A percentile compares a stretch with the other conserved stretches of the same genome.
Evolutionary conservation across 2,113 vertebrate species (phyloP).

Genomic region (Carlito syrichta): DNA sequence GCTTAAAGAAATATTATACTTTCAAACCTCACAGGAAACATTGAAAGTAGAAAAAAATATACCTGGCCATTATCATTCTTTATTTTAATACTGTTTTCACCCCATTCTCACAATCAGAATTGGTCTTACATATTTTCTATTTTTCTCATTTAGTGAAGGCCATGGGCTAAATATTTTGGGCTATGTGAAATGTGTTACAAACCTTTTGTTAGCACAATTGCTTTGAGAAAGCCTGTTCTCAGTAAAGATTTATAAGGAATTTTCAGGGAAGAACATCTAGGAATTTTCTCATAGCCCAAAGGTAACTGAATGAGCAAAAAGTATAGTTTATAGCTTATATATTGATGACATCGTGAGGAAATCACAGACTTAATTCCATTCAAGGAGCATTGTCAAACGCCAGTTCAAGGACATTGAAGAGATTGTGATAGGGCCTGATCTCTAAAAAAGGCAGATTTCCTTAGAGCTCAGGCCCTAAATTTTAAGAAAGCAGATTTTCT

Average conservation of each 20-base stretch:
- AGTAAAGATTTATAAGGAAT: not conserved
- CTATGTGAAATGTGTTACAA: not conserved
- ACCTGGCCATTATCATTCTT: not conserved
- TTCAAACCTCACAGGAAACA: conserved; percentile 3
- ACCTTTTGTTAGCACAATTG: not conserved
- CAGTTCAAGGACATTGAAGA: not conserved
- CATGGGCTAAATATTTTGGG: not conserved
- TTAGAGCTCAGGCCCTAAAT: too few relatives aligned
- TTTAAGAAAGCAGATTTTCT: not conserved
- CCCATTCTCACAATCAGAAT: not conserved
- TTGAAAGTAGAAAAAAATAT: not conserved
- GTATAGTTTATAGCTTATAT: accelerated
- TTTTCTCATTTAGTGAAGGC: not conserved
- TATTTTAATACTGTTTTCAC: too few relatives aligned
- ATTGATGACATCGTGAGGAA: not conserved
- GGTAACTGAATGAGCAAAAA: not conserved
- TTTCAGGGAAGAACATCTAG: not conserved
- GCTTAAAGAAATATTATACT: not conserved
- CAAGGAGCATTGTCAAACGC: not conserved
- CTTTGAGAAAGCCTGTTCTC: not conserved
- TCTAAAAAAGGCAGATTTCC: too few relatives aligned
- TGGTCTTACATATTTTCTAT: not conserved
- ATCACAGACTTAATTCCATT: not conserved
- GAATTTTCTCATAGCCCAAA: not conserved
- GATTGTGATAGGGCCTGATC: not conserved